These are phyloP conservation scores for Drosophila pseudoobscura DNA, from an alignment of 1,140 invertebrate species.

Conservation along the genomic window DNA sequence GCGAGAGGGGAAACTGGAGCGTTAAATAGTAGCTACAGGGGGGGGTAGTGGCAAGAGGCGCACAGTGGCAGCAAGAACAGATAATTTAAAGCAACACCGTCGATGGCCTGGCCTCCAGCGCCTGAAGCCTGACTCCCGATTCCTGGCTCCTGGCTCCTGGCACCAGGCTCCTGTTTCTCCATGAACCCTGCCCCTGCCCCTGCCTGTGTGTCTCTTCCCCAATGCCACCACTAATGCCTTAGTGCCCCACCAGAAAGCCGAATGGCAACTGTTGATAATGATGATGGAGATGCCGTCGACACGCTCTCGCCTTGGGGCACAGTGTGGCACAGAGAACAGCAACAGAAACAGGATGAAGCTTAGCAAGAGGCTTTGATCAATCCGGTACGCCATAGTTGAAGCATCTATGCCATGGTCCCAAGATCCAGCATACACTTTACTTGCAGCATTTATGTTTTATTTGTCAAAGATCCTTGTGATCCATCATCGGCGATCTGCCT, in stretches of 20 bases:
- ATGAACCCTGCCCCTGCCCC: not conserved
- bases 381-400: too few relatives aligned
- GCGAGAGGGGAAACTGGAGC: constrained; percentile 7
- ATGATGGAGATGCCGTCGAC: constrained; percentile 63
- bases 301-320: constrained; percentile 38
- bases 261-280: constrained; percentile 73
- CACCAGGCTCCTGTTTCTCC: constrained; percentile 2
- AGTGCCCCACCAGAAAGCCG: constrained; percentile 25
- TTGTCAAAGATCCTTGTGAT: too few relatives aligned
- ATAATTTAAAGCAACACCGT: constrained; percentile 67
- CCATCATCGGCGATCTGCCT: constrained; percentile 1
- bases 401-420: too few relatives aligned
- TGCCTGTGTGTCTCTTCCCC: not conserved
- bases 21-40: constrained; percentile 21
- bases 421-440: too few relatives aligned
- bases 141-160: not conserved
- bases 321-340: constrained; percentile 9
- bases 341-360: not conserved
- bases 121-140: constrained; percentile 5
- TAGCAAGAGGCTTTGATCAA: too few relatives aligned
- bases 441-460: too few relatives aligned
- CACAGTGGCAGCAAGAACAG: constrained; percentile 27
- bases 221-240: constrained; percentile 5
- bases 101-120: not conserved
- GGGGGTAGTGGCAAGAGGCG: not conserved